Base-by-base conservation (phyloP, 2,797 vertebrate genomes). In the Astyanax mexicanus region DNA sequence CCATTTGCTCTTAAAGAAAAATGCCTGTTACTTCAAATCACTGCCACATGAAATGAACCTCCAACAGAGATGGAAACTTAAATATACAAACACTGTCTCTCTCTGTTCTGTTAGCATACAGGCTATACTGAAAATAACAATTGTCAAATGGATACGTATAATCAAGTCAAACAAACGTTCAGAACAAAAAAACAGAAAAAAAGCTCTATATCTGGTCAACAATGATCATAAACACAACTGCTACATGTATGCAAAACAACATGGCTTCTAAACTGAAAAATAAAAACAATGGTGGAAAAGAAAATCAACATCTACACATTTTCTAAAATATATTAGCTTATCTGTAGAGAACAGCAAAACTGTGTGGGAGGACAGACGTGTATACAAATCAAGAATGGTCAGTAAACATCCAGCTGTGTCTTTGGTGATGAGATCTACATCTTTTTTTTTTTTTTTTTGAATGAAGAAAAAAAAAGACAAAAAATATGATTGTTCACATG, bases 311-410 rank as follows among this genome's bases (percentile, higher is more conserved):
- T 60, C 51, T 76, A 52, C 47, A 71, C 15, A 17, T 35, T 74
- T 47, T 74, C 78, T 62, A 69, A 80, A 76, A 77, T 25, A 68
- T 51, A 52, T 60, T 75, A 80, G 75, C 81, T 83, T 83, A 83
- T 78, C 38, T 37, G 37, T 64, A 75, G 51, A 65, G 23, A 65
- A 72, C 75, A 58, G 70, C 67, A 70, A 77, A 57, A 72, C n/a
- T 42, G 6, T 21, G n/a, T 9, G 32, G 57, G 40, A 1, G n/a
- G 17, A 21, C 10, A 60, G 32, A 7, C 15, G 45, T 42, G 38
- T 21, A 68, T 55, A 79, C 65, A 73, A 69, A 79, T 76, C 65
- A 69, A 67, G 58, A 32, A 70, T 11, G 68, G 57, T 81, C 71
- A 78, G 78, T 72, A 78, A 78, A 78, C 68, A 68, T 80, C 77